phyloP scores from a whole-genome alignment of 2,113 vertebrate genomes.

The Chelonoidis abingdonii region DNA sequence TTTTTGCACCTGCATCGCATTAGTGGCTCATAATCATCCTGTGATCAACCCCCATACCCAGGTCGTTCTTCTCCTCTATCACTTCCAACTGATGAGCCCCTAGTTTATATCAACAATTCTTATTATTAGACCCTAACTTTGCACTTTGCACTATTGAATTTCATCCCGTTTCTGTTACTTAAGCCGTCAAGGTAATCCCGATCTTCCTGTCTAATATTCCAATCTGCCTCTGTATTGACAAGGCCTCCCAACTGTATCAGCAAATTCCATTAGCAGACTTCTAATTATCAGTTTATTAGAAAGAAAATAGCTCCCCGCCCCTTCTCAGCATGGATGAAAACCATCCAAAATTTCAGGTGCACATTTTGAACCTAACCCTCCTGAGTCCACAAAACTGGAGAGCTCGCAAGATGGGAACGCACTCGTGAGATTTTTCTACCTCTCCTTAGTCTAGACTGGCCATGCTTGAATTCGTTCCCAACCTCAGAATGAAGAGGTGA shows the following conservation, averaged over 20 bases:
- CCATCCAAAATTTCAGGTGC: neutral
- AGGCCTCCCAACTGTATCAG: neutral
- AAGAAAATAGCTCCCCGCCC: neutral
- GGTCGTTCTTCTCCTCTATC: neutral
- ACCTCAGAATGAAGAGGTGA: neutral
- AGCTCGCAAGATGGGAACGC: neutral
- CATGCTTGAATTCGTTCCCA: neutral
- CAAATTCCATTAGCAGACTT: neutral
- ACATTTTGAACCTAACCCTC: neutral
- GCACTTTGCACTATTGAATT: too few relatives aligned
- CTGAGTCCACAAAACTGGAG: neutral
- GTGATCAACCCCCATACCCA: neutral
- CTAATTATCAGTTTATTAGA: neutral
- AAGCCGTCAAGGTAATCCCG: too few relatives aligned
- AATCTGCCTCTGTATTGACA: too few relatives aligned
- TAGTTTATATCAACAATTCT: neutral
- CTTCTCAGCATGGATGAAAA: slow-evolving; percentile 3
- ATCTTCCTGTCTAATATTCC: too few relatives aligned
- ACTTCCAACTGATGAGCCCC: neutral
- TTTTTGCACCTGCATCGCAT: neutral
- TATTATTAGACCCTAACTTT: neutral
- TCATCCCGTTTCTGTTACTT: too few relatives aligned
- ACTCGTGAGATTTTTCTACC: neutral
- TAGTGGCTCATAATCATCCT: neutral
- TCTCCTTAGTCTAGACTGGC: neutral